Percentiles rank a stretch among this genome's conserved stretches.
Evolutionary conservation across 2,888 invertebrate genomes (phyloP).

Genomic region (Athrips mouffetella): DNA sequence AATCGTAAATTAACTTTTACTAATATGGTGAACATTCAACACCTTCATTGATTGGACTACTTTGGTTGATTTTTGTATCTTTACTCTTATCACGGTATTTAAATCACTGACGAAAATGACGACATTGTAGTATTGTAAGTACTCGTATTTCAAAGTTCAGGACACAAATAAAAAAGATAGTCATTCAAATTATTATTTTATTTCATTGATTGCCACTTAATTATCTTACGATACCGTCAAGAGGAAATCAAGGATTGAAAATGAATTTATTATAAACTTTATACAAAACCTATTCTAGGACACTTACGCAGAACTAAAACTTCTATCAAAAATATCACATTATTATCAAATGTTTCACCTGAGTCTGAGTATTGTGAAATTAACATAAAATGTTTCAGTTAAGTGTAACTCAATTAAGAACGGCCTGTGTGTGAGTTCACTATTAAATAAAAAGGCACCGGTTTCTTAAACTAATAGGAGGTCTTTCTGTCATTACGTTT

Average conservation of each 20-base stretch:
- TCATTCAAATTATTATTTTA: background rate
- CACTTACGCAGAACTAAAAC: constrained; percentile 9
- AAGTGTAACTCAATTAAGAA: background rate
- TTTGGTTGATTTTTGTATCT: too few relatives aligned
- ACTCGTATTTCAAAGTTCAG: background rate
- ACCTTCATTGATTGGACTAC: too few relatives aligned
- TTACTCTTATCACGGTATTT: too few relatives aligned
- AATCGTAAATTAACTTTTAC: too few relatives aligned
- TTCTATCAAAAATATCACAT: constrained; percentile 37
- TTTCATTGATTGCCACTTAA: constrained; percentile 13
- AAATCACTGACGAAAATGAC: too few relatives aligned
- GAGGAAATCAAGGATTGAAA: constrained; percentile 46
- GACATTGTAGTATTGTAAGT: too few relatives aligned
- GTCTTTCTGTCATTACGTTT: too few relatives aligned
- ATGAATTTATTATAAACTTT: background rate
- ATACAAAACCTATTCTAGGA: constrained; percentile 12
- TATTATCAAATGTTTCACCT: constrained; percentile 6
- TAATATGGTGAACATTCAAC: too few relatives aligned
- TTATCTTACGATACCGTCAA: constrained; percentile 15
- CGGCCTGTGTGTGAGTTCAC: too few relatives aligned
- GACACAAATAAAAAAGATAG: background rate
- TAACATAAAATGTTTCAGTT: background rate
- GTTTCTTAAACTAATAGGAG: background rate
- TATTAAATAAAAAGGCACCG: too few relatives aligned
- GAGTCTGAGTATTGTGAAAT: background rate